Evolutionary conservation across 2,797 vertebrate genomes (phyloP).

Genomic region (Mus minutoides): DNA sequence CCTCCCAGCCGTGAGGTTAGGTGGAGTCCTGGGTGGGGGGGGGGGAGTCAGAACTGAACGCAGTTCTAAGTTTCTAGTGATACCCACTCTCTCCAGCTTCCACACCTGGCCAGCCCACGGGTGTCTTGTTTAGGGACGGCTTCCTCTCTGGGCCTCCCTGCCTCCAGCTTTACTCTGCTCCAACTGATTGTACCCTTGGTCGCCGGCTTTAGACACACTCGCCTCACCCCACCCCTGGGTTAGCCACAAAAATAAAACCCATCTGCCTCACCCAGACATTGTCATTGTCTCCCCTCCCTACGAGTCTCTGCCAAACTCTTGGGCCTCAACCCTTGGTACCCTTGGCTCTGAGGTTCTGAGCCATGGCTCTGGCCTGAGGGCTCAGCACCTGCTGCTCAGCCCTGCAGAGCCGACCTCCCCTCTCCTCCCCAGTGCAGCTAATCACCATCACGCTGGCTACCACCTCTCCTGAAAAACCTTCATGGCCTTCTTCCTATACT

Average conservation of each 20-base stretch:
- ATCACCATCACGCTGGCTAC: background rate
- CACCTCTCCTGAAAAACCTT: background rate
- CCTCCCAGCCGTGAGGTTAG: background rate
- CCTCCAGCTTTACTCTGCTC: background rate
- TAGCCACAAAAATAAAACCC: background rate
- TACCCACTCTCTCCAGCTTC: fast-evolving
- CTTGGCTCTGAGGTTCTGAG: background rate
- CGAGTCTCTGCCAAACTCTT: background rate
- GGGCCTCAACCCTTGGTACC: background rate
- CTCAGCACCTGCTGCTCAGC: background rate
- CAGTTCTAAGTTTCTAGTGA: background rate
- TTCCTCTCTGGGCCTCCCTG: background rate
- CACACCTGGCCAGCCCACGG: background rate
- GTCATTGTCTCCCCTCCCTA: background rate
- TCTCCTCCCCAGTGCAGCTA: background rate
- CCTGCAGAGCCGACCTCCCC: background rate
- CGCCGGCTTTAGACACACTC: background rate
- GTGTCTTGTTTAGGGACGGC: background rate
- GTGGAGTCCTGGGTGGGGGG: background rate
- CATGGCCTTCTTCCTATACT: background rate
- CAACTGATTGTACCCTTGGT: background rate
- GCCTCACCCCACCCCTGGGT: no score
- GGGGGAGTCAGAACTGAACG: background rate
- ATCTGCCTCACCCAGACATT: background rate
- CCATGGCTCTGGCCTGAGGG: background rate